phyloP scores from a whole-genome alignment of 2,113 vertebrate species.

The Pituophis catenifer region DNA sequence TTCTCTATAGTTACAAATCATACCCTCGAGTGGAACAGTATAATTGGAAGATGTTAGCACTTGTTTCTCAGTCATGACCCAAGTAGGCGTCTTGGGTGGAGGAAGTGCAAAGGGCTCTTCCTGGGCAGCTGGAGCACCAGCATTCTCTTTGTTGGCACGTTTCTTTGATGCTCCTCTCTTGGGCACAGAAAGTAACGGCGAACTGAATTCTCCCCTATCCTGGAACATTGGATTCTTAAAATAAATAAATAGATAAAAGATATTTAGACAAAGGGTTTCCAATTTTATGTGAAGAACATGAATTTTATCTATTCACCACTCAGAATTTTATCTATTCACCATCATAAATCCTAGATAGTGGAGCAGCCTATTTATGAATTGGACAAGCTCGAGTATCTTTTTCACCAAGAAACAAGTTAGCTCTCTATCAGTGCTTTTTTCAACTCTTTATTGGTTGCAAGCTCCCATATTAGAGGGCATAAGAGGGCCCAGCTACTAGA shows the following conservation, averaged over 20 bases:
- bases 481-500: background rate
- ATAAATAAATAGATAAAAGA: background rate
- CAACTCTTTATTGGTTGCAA: background rate
- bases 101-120: slow-evolving; percentile 73
- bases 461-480: background rate
- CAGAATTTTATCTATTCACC: background rate
- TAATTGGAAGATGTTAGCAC: slow-evolving; percentile 65
- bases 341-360: background rate
- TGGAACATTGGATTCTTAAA: slow-evolving; percentile 44
- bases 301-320: background rate
- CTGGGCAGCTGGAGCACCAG: slow-evolving; percentile 39
- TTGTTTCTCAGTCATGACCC: slow-evolving; percentile 64
- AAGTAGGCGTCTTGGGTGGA: slow-evolving; percentile 74
- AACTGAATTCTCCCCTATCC: slow-evolving; percentile 46
- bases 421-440: background rate
- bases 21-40: slow-evolving; percentile 64
- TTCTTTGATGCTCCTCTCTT: slow-evolving; percentile 61
- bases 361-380: background rate
- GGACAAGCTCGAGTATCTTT: background rate
- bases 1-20: background rate
- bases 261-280: slow-evolving; percentile 1
- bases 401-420: background rate
- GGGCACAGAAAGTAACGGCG: slow-evolving; percentile 56
- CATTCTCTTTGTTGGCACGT: slow-evolving; percentile 83
- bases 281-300: background rate